Conservation (phyloP, 2,888 invertebrate genomes). For the Andrena camellia region DNA sequence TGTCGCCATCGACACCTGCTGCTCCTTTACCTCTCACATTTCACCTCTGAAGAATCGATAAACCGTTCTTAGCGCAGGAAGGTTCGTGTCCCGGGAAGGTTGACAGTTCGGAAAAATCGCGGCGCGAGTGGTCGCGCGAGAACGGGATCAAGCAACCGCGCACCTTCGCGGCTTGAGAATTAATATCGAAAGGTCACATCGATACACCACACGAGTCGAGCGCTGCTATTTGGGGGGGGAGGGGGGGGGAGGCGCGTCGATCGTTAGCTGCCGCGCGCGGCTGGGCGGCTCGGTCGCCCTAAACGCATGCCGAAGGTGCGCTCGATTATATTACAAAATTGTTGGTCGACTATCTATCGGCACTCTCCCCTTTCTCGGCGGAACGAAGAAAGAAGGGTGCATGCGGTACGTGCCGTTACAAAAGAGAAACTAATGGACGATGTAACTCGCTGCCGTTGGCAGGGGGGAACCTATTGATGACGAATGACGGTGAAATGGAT, state of each 20-base stretch:
- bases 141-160: neutral
- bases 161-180: conserved; percentile 23
- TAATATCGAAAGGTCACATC: conserved; percentile 66
- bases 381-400: neutral
- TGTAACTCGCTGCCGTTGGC: conserved; percentile 41
- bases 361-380: neutral
- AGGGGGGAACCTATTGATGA: conserved; percentile 1
- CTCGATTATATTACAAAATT: conserved; percentile 26
- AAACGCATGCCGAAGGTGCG: conserved; percentile 44
- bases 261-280: conserved; percentile 58
- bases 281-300: conserved; percentile 58
- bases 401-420: neutral
- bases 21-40: neutral
- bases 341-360: neutral
- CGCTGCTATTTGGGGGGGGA: conserved; percentile 47
- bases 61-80: neutral
- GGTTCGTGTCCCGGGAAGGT: neutral
- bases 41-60: neutral
- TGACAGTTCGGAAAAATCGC: neutral
- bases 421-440: conserved; percentile 3
- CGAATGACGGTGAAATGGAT: conserved; percentile 1
- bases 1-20: neutral
- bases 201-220: conserved; percentile 61
- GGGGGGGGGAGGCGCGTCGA: conserved; percentile 20
- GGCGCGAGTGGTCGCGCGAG: neutral